Conservation (phyloP, 2,113 vertebrate genomes). For the Bos javanicus region DNA sequence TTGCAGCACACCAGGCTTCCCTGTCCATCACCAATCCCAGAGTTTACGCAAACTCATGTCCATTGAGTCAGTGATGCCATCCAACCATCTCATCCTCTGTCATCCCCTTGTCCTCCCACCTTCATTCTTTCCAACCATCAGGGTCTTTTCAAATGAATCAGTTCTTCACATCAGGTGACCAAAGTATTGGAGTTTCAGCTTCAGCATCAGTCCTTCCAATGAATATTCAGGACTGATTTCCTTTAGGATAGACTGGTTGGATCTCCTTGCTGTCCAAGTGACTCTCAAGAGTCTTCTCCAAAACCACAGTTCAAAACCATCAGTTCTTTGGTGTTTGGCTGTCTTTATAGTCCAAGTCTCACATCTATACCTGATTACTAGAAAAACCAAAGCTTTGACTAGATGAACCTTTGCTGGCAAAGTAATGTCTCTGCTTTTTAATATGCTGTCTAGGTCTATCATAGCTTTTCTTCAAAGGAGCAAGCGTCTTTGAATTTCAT, state of each 20-base stretch:
- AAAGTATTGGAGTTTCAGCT: neutral
- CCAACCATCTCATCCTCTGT: neutral
- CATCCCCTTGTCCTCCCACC: neutral
- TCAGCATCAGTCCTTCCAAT: neutral
- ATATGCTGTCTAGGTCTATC: neutral
- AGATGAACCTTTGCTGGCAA: neutral
- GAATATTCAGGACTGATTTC: neutral
- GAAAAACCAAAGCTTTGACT: neutral
- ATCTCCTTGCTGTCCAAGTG: neutral
- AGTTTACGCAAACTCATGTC: neutral
- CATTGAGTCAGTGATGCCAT: neutral
- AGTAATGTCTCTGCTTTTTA: neutral
- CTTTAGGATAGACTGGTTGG: neutral
- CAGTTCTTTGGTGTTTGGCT: neutral
- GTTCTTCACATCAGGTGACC: neutral
- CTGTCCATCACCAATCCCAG: neutral
- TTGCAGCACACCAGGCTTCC: neutral
- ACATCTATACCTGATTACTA: neutral
- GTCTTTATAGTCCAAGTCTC: neutral
- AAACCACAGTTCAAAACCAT: neutral
- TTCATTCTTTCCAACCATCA: neutral
- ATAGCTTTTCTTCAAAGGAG: neutral
- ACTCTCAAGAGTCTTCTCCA: neutral
- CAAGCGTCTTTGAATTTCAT: neutral
- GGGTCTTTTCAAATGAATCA: neutral